Base-by-base conservation (phyloP, 2,888 invertebrate species). In the Mantis religiosa region DNA sequence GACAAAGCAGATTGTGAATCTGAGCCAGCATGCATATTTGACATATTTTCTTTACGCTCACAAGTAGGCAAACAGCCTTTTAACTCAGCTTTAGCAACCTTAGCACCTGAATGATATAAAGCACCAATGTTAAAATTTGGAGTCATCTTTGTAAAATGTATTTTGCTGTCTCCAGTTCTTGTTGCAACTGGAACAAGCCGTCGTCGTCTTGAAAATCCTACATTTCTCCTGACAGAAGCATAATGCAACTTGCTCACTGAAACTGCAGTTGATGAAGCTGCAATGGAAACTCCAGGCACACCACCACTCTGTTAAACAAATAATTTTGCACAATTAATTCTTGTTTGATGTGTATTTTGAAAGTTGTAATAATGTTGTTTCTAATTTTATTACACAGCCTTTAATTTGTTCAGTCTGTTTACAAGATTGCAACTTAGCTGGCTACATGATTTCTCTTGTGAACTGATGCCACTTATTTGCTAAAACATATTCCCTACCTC, bases 41-140 rank as follows among this genome's bases (percentile, higher is more conserved):
- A 87, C 27, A 90, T 12, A 81, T 90, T 90, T 30, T 90, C 90
- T 71, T 90, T 90, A 15, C 90, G 85, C 28, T 90, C 90, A 34
- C 88, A 90, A 83, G 20, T 71, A 71, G 54, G 20, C 54, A 71
- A 20, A 25, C 20, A 71, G 25, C 6, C 20, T 25, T 71, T 71
- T 15, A 71, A 3, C 25, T 71, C 54, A 20, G 20, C 54, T 71
- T 71, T 71, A 20, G 54, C 54, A 71, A 6, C 54, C 25, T 71
- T 71, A 3, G 20, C 54, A 71, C 20, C 54, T 71, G 54, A 71
- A 25, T 71, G 15, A 71, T 71, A 71, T 20, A 71, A 25, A 71
- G 54, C 54, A 71, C 54, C 54, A 71, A 71, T 71, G 25, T 71
- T 71, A 1, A 71, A 20, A 71, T 71, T 71, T 71, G 54, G 54